Percentiles rank a stretch among this genome's conserved stretches.
Conservation (phyloP, 2,797 vertebrate genomes). For the Acanthopagrus latus region DNA sequence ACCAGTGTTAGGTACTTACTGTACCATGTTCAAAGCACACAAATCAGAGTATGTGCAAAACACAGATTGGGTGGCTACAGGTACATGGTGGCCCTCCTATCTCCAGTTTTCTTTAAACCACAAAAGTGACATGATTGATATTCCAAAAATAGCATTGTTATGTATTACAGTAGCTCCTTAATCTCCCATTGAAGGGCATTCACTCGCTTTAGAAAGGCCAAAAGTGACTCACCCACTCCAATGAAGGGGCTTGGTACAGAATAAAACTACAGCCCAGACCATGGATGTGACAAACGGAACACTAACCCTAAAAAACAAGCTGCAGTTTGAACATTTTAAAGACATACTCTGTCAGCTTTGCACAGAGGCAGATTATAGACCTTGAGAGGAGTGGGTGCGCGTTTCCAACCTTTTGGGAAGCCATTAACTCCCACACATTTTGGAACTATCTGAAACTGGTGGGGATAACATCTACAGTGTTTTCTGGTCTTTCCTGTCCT, state of each 20-base stretch:
- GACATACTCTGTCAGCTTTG: too few relatives aligned
- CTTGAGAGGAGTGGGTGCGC: too few relatives aligned
- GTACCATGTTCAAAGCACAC: not conserved
- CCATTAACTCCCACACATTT: not conserved
- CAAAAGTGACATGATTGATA: not conserved
- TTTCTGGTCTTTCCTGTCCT: not conserved
- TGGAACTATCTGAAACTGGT: not conserved
- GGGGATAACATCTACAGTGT: not conserved
- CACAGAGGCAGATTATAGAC: too few relatives aligned
- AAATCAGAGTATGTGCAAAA: constrained; percentile 6
- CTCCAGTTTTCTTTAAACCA: not conserved
- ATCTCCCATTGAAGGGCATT: constrained; percentile 40
- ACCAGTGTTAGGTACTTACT: not conserved
- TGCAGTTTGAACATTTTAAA: not conserved
- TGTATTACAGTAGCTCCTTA: constrained; percentile 17
- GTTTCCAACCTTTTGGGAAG: too few relatives aligned
- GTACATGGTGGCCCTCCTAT: not conserved
- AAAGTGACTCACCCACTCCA: constrained; percentile 41
- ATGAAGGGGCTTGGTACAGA: constrained; percentile 6
- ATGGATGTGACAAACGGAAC: constrained; percentile 12
- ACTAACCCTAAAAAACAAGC: not conserved
- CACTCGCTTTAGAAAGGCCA: constrained; percentile 35
- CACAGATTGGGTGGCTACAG: not conserved
- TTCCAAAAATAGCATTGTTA: constrained; percentile 24
- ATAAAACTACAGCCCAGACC: not conserved